Evolutionary conservation across 2,113 vertebrate genomes (phyloP).

Genomic region (Aspiorhynchus laticeps): DNA sequence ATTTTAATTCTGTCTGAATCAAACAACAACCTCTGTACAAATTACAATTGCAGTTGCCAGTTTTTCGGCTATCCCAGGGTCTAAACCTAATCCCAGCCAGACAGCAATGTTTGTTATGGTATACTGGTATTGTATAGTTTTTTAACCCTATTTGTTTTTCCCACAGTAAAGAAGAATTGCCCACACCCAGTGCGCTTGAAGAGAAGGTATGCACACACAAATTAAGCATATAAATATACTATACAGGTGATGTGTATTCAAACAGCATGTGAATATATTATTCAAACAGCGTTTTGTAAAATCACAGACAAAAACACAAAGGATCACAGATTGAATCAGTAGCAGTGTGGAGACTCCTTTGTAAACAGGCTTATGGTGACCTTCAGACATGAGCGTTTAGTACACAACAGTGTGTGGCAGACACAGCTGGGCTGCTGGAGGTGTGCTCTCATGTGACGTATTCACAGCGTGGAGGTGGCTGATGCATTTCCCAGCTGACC

Average conservation of each 20-base stretch:
- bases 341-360: not conserved
- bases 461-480: slow-evolving; percentile 12
- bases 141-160: slow-evolving; percentile 24
- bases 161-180: slow-evolving; percentile 85
- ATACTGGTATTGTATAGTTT: not conserved
- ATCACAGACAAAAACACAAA: slow-evolving; percentile 3
- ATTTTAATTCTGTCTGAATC: not conserved
- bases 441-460: slow-evolving; percentile 40
- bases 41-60: not conserved
- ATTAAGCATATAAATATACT: not conserved
- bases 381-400: slow-evolving; percentile 6
- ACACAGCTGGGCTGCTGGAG: slow-evolving; percentile 37
- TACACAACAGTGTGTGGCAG: slow-evolving; percentile 22
- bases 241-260: not conserved
- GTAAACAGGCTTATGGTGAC: not conserved
- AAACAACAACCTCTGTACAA: not conserved
- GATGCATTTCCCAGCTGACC: slow-evolving; percentile 30
- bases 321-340: not conserved
- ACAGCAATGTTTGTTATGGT: not conserved
- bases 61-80: not conserved
- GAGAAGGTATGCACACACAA: slow-evolving; percentile 79
- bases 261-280: slow-evolving; percentile 1
- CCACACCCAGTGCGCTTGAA: slow-evolving; percentile 81
- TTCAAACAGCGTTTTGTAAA: not conserved
- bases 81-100: not conserved